Evolutionary conservation across 2,113 vertebrate genomes (phyloP), one percentile per base, ranked within the genome.

Genomic region (Arothron firmamentum): DNA sequence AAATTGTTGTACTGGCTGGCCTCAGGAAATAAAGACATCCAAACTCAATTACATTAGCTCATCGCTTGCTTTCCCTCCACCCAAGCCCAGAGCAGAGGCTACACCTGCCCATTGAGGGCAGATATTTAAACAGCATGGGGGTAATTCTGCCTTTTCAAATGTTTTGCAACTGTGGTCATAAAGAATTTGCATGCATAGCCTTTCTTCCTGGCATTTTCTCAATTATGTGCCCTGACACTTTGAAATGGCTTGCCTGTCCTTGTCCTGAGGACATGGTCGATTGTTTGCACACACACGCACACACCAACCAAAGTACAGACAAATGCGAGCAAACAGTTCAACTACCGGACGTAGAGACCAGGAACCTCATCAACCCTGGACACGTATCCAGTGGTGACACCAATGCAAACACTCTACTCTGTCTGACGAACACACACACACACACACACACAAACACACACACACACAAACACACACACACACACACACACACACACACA

Each of bases 281-380:
- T 9, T 58, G 18, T 38, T 48, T 56, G 49, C 14, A 7, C 48
- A 52, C 48, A 38, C n/a, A 13, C 15, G 25, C 15, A 16, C 59
- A 52, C 11, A 46, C 31, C 3, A 14, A 64, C 11, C 2, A 21
- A 45, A 17, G 53, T 41, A 56, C n/a, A 68, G 41, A 57, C 51
- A 41, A 56, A 53, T n/a, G 47, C 48, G 47, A 21, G 51, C 25
- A 46, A 67, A 53, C 56, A 64, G 25, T 25, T 11, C 15, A 18
- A 38, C 17, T 18, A 7, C 3, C 56, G 53, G 21, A 69, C 49
- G 20, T 19, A 70, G 43, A 34, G 54, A 52, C 49, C 18, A 14
- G 50, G 50, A 67, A 74, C 59, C 71, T 79, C 67, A 76, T 81
- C 77, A 73, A 56, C 50, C 49, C 34, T 19, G 41, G 45, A 69